Evolutionary conservation across 2,888 invertebrate genomes (phyloP), one percentile per base, ranked within the genome.

Genomic region (Scaptomyza reducta): DNA sequence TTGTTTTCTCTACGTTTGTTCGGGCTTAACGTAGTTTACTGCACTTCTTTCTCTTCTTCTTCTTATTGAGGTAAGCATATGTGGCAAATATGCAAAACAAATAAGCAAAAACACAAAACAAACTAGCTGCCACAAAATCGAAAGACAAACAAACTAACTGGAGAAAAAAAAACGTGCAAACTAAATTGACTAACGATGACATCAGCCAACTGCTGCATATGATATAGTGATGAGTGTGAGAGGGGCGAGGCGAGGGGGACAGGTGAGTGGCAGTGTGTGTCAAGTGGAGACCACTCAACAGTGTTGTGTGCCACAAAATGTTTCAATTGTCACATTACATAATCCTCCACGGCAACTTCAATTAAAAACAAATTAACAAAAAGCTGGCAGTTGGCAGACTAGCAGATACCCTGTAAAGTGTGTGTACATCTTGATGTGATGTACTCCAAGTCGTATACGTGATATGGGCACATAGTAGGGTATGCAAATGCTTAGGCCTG

Each of bases 81-180:
- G 58, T 59, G 47, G 54, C 53, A 77, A 70, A 69, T 67, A 55
- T 80, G 67, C 82, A 76, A 74, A 63, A 67, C 55, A 84, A 85
- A 85, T 72, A 67, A 54, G 74, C 40, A 16, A 16, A 14, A 16
- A 16, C 1, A 64, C 3, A 2, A 7, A 38, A 64, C 64, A 60
- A 60, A 58, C 47, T 47, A 6, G 51, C 56, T 61, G 77, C 65
- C 63, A 65, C 60, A 73, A 67, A 79, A 66, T 57, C 63, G 70
- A 71, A 68, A 54, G 55, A 65, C 56, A 66, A 54, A 38, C 45
- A 59, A 27, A 46, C 13, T 25, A 13, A 22, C 40, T 22, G 51
- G 38, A 46, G 14, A 27, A 50, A 10, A 33, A 57, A 45, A 47
- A 76, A 9, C 65, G 64, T 13, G 33, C 54, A 58, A 62, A 68